Conservation (phyloP, 2,888 invertebrate genomes). For the Zaprionus lineosus region DNA sequence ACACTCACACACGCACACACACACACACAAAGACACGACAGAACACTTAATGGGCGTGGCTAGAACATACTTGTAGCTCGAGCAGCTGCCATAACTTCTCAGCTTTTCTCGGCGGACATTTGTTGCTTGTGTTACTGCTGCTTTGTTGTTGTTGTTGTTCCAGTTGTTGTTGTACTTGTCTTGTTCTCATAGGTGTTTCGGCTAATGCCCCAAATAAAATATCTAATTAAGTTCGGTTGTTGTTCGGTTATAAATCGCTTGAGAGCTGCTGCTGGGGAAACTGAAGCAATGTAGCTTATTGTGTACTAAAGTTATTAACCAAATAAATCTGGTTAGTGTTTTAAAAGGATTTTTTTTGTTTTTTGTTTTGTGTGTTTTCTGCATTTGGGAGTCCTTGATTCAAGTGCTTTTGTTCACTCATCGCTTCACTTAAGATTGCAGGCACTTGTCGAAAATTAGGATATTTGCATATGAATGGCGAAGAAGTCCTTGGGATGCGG, state of each 20-base stretch:
- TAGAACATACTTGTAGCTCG: constrained; percentile 5
- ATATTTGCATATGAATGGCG: background rate
- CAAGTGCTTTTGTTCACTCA: constrained; percentile 5
- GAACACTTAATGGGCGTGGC: constrained; percentile 31
- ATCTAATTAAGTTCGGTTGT: constrained; percentile 63
- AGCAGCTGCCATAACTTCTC: constrained; percentile 60
- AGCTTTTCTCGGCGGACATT: constrained; percentile 37
- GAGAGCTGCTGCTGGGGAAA: constrained; percentile 2
- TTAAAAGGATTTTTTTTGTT: too few relatives aligned
- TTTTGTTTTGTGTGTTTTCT: too few relatives aligned
- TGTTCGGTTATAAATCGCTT: constrained; percentile 57
- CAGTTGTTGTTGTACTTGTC: constrained; percentile 3
- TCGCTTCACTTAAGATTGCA: background rate
- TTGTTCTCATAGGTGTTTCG: constrained; percentile 61
- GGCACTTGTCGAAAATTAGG: background rate
- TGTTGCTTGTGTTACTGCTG: too few relatives aligned
- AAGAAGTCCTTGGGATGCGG: background rate
- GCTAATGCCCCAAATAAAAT: constrained; percentile 67
- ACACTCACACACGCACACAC: constrained; percentile 10
- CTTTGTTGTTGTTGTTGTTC: constrained; percentile 5
- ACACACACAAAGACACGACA: too few relatives aligned
- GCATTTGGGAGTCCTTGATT: too few relatives aligned
- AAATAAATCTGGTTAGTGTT: too few relatives aligned
- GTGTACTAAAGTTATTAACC: too few relatives aligned
- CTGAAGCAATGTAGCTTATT: too few relatives aligned